Evolutionary conservation across 23 tunicate genomes (phyloP), one percentile per base, ranked within the genome.

Genomic region (Trididemnum clinides): DNA sequence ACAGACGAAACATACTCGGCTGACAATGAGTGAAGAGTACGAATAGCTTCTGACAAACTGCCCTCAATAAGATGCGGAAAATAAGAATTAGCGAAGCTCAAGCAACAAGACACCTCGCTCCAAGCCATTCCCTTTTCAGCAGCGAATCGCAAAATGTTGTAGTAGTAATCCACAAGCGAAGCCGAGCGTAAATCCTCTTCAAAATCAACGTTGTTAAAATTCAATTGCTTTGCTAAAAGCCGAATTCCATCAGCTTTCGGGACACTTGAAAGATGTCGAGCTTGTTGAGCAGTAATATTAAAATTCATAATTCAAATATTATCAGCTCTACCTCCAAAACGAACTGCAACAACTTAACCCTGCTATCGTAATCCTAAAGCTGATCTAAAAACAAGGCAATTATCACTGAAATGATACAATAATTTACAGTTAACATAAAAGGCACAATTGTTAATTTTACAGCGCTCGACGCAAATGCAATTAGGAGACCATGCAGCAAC

Each of bases 91-190:
- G 88, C 91, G 74, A 89, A 89, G 44, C 29, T 78, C 44, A 94
- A n/a, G 28, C 64, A 70, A 25, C 57, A 20, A 7, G 82, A 81
- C 33, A 87, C 98, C 34, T 94, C 98, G 26, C 72, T 65, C 94
- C 91, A 89, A 20, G 88, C 81, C 82, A 89, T 84, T 28, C 98
- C 98, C 71, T 88, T 85, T n/a, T 78, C 39, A 31, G 83, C 66
- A 23, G 82, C 50, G 86, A 82, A 94, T 25, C 85, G 90, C 38
- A 89, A 26, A 30, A 80, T 54, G 50, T 94, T 90, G 66, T 94
- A 89, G 69, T 62, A 77, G 75, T 89, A 94, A 82, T 94, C 98
- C 7, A 94, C 85, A 32, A 89, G 33, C 2, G 92, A 54, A 5
- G 72, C 98, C 0, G 83, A 36, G 35, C 88, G 65, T 28, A 94